Percentiles rank a stretch among this genome's conserved stretches.
Evolutionary conservation across 2,113 vertebrate genomes (phyloP).

Genomic region (Mohoua ochrocephala): DNA sequence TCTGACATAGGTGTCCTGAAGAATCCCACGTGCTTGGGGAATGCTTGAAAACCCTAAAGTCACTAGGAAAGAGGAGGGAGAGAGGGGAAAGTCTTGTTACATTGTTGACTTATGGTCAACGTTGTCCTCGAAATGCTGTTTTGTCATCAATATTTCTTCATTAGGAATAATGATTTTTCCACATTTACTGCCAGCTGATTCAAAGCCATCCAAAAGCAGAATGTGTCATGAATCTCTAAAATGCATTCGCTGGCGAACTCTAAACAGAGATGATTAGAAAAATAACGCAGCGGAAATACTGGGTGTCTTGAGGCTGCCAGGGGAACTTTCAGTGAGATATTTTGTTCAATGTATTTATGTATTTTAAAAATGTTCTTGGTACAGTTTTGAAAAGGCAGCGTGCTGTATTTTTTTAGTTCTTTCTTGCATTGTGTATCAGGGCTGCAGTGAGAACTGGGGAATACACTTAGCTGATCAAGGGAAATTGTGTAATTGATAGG

Average conservation of each 20-base stretch:
- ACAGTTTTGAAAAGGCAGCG: not conserved
- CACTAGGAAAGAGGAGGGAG: not conserved
- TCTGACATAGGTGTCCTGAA: not conserved
- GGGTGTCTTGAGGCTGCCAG: conserved; percentile 45
- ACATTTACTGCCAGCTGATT: conserved; percentile 67
- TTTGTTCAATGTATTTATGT: conserved; percentile 46
- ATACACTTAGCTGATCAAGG: conserved; percentile 23
- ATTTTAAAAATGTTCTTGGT: not conserved
- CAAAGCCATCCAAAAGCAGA: conserved; percentile 49
- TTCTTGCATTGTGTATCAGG: not conserved
- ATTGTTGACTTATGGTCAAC: conserved; percentile 47
- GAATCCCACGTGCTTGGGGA: not conserved
- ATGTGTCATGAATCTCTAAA: conserved; percentile 65
- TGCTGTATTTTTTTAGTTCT: not conserved
- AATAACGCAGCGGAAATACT: conserved; percentile 7
- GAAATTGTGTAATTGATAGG: conserved; percentile 44
- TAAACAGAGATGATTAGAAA: conserved; percentile 55
- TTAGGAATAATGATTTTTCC: conserved; percentile 72
- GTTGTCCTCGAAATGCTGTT: conserved; percentile 68
- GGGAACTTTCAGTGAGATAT: conserved; percentile 34
- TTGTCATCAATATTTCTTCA: conserved; percentile 70
- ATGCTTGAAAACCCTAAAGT: conserved; percentile 31
- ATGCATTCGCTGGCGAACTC: conserved; percentile 34
- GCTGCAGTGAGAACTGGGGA: not conserved
- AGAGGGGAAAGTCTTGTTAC: not conserved